These are phyloP conservation scores for Strigamia transsilvanica DNA, from an alignment of 2,888 invertebrate species.

Conservation along the genomic window DNA sequence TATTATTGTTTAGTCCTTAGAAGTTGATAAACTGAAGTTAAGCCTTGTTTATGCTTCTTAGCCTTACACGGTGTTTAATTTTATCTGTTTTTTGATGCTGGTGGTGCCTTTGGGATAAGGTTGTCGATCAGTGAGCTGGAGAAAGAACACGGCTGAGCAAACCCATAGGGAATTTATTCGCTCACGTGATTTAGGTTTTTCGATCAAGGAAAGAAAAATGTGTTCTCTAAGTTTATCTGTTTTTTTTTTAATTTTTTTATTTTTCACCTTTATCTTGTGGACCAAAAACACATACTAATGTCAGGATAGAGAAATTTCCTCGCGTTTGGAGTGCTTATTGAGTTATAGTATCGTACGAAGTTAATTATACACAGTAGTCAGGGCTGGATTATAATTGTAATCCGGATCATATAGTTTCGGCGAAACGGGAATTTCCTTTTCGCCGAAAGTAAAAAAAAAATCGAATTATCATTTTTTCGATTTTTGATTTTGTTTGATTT, in stretches of 20 bases:
- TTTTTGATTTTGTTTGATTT: no score
- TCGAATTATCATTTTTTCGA: no score
- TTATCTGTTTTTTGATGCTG: background rate
- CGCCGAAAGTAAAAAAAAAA: no score
- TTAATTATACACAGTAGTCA: no score
- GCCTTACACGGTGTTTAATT: background rate
- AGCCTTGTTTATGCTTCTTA: background rate
- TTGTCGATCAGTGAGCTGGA: conserved; percentile 31
- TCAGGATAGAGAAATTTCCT: no score
- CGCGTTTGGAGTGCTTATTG: no score
- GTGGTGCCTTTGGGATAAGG: conserved; percentile 9
- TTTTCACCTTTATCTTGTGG: background rate
- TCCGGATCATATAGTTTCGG: no score
- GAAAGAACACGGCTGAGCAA: conserved; percentile 34
- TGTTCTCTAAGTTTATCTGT: background rate
- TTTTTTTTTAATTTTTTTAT: background rate
- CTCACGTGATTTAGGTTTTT: conserved; percentile 18
- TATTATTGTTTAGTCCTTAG: no score
- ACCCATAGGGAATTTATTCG: conserved; percentile 2
- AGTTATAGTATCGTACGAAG: no score
- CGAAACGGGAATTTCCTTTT: no score
- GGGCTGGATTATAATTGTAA: no score
- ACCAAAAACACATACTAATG: no score
- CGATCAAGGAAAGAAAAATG: background rate
- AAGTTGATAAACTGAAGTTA: background rate